phyloP scores from a whole-genome alignment of 2,113 vertebrate genomes.

The Oceanodroma tethys region DNA sequence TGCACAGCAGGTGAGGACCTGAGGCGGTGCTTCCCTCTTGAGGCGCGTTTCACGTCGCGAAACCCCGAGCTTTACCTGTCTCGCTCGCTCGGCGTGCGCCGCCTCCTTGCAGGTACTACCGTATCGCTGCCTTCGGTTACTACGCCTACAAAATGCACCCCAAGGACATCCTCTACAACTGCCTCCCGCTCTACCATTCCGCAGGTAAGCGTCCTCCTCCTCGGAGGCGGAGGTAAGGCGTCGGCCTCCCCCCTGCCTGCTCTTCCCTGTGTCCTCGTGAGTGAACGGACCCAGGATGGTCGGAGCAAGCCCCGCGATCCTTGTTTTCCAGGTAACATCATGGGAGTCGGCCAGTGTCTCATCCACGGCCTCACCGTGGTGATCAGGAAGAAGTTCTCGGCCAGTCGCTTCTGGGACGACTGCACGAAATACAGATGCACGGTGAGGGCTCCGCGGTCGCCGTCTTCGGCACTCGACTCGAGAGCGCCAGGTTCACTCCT shows the following conservation, averaged over 20 bases:
- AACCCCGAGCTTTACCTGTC: neutral
- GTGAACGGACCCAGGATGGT: rapidly evolving
- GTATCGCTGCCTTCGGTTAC: conserved; percentile 85
- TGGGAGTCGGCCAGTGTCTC: conserved; percentile 89
- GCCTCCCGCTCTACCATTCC: conserved; percentile 88
- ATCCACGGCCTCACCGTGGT: conserved; percentile 87
- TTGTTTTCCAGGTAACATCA: conserved; percentile 81
- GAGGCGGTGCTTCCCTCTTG: rapidly evolving
- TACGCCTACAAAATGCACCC: conserved; percentile 77
- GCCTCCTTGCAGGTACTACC: conserved; percentile 78
- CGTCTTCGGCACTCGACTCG: neutral
- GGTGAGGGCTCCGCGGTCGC: conserved; percentile 62
- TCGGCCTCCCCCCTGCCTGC: too few species aligned
- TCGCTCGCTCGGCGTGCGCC: too few species aligned
- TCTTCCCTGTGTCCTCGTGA: neutral
- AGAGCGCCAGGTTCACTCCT: too few species aligned
- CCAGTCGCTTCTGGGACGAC: conserved; percentile 89
- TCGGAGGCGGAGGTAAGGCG: neutral
- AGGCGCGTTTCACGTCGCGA: neutral
- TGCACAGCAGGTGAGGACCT: conserved; percentile 84
- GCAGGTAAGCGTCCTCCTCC: conserved; percentile 72
- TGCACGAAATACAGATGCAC: conserved; percentile 87
- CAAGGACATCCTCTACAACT: conserved; percentile 81
- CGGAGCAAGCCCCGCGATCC: neutral
- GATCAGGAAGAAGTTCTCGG: conserved; percentile 87